These are phyloP conservation scores for Prionchulus punctatus DNA, from an alignment of 2,888 invertebrate species.

Conservation along the genomic window DNA sequence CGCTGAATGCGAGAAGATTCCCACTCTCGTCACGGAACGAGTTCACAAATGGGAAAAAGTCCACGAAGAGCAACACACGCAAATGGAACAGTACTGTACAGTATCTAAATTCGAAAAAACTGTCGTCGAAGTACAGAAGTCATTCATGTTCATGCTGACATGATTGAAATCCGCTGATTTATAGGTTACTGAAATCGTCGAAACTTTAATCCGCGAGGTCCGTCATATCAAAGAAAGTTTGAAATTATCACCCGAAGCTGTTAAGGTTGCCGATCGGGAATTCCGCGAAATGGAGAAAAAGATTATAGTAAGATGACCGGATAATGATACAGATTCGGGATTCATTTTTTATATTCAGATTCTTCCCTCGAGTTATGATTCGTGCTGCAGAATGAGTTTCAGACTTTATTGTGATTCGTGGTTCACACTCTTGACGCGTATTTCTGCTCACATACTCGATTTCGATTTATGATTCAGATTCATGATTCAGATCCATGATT, in stretches of 20 bases:
- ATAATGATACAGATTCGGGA: too few species aligned
- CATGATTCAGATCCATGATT: too few species aligned
- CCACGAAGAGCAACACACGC: conserved; percentile 45
- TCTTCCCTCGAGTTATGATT: too few species aligned
- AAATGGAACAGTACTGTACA: conserved; percentile 44
- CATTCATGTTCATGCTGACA: neutral
- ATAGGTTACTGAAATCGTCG: neutral
- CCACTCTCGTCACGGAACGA: conserved; percentile 46
- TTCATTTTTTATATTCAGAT: too few species aligned
- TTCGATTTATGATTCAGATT: too few species aligned
- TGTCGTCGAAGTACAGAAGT: neutral
- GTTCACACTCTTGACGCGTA: too few species aligned
- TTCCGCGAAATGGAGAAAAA: conserved; percentile 61
- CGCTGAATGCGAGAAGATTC: conserved; percentile 52
- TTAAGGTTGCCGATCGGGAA: conserved; percentile 51
- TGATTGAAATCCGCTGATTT: neutral
- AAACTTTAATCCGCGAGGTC: neutral
- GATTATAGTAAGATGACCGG: conserved; percentile 46
- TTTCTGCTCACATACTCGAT: too few species aligned
- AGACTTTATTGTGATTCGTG: too few species aligned
- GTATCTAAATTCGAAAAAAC: neutral
- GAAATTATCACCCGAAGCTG: conserved; percentile 53
- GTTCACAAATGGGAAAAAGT: conserved; percentile 49
- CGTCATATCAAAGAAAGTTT: neutral
- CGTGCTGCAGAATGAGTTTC: too few species aligned